These are phyloP conservation scores for Margaritifera margaritifera DNA, from an alignment of 2,888 invertebrate species.

Conservation along the genomic window DNA sequence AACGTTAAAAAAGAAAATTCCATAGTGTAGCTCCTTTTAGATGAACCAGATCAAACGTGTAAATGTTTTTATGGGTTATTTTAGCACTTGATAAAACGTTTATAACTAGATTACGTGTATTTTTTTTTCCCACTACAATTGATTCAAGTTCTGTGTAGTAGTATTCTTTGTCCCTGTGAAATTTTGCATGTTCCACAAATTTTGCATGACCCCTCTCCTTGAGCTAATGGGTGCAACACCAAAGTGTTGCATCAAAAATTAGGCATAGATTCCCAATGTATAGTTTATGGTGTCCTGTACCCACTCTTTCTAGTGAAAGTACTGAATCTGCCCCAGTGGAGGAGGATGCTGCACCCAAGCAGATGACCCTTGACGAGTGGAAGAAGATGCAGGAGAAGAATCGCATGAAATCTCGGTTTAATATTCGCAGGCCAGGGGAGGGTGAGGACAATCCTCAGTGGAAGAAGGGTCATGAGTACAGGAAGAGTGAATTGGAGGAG, in stretches of 20 bases:
- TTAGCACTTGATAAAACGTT: too few species aligned
- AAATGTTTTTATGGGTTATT: too few species aligned
- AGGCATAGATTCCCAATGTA: background rate
- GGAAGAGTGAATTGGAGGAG: conserved; percentile 78
- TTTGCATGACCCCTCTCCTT: too few species aligned
- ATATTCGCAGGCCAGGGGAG: conserved; percentile 94
- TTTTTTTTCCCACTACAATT: too few species aligned
- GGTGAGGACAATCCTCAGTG: conserved; percentile 87
- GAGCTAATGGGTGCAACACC: background rate
- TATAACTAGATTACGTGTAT: too few species aligned
- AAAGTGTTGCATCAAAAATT: background rate
- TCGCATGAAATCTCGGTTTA: conserved; percentile 89
- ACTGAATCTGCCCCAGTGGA: conserved; percentile 45
- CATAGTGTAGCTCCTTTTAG: too few species aligned
- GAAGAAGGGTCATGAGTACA: conserved; percentile 74
- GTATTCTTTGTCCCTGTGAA: too few species aligned
- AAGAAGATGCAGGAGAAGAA: conserved; percentile 85
- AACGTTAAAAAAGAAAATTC: too few species aligned
- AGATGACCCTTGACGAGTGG: conserved; percentile 95
- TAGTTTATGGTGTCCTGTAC: background rate
- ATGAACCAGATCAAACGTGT: too few species aligned
- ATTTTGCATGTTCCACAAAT: background rate
- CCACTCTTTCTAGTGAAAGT: conserved; percentile 51
- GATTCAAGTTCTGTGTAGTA: too few species aligned
- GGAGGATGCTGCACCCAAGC: conserved; percentile 85